These are phyloP conservation scores for Semnopithecus entellus DNA, from an alignment of 2,113 vertebrate species.

Conservation along the genomic window DNA sequence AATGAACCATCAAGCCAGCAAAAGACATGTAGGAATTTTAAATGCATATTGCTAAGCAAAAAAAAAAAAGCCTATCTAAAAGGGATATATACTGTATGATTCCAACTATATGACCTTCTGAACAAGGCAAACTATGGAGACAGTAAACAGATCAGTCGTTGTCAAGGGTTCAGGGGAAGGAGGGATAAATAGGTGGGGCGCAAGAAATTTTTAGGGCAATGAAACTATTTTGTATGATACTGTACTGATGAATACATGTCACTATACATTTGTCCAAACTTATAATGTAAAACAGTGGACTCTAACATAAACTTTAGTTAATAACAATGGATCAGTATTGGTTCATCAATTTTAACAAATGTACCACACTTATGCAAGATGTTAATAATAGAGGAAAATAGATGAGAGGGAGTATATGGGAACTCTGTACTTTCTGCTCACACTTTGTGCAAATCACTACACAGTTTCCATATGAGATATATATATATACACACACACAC, in stretches of 20 bases:
- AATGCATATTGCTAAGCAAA: not conserved
- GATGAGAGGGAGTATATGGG: too few species aligned
- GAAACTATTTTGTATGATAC: not conserved
- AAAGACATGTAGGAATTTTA: not conserved
- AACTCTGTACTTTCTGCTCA: not conserved
- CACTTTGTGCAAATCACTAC: not conserved
- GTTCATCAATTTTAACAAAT: not conserved
- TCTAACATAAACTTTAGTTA: not conserved
- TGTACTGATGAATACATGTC: not conserved
- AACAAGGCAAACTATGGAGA: not conserved
- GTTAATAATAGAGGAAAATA: not conserved
- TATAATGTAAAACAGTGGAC: not conserved
- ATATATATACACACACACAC: too few species aligned
- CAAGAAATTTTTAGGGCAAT: not conserved
- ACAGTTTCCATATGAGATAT: not conserved
- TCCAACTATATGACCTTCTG: not conserved
- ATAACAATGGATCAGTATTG: not conserved
- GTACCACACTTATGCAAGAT: not conserved
- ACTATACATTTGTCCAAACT: not conserved
- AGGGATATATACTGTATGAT: not conserved
- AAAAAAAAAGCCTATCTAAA: not conserved
- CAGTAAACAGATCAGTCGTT: not conserved
- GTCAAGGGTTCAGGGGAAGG: too few species aligned
- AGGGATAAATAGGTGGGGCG: accelerated
- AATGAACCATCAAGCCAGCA: not conserved